phyloP scores from a whole-genome alignment of 2,113 vertebrate species.

The Chamaea fasciata region DNA sequence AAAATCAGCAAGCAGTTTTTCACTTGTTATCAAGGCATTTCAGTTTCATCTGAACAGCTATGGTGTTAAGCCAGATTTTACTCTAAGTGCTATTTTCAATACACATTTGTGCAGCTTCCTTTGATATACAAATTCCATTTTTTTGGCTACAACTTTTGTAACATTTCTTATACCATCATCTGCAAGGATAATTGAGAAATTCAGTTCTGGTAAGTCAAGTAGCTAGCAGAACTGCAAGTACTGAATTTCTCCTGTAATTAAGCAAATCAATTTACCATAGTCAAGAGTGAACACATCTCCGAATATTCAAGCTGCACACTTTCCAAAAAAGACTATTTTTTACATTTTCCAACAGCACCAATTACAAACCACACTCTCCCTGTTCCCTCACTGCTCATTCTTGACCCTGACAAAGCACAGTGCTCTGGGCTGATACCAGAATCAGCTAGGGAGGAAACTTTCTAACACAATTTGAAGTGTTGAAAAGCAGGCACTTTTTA shows the following conservation, averaged over 20 bases:
- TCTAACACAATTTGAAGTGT: neutral
- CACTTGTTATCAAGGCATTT: neutral
- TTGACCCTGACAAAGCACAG: neutral
- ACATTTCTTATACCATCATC: neutral
- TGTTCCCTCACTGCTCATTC: neutral
- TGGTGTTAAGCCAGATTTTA: neutral
- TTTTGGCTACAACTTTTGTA: neutral
- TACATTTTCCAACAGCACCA: neutral
- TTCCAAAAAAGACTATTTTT: neutral
- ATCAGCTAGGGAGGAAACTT: neutral
- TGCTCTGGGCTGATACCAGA: neutral
- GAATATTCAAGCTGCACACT: neutral
- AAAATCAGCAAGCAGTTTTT: neutral
- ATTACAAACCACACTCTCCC: neutral
- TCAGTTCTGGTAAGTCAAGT: neutral
- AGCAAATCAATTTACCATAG: neutral
- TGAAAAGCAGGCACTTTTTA: neutral
- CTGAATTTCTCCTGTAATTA: neutral
- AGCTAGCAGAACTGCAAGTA: neutral
- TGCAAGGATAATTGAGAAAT: neutral
- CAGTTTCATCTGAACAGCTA: neutral
- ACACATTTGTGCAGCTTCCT: neutral
- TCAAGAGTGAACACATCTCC: neutral
- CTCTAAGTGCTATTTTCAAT: neutral
- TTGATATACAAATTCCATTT: neutral